Evolutionary conservation across 2,888 invertebrate genomes (phyloP).

Genomic region (Octodonta nipae): DNA sequence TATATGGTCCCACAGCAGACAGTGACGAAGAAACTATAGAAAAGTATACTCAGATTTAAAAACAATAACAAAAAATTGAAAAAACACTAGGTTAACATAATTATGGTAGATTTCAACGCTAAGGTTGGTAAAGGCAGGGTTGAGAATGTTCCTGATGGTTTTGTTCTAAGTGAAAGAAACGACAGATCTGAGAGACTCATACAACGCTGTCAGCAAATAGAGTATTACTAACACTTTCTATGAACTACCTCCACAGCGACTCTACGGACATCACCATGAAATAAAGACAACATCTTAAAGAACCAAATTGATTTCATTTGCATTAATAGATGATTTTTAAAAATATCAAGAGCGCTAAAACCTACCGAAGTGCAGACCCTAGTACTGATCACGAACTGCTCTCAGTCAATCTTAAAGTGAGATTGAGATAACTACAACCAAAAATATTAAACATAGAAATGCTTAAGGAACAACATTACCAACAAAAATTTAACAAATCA

Average conservation of each 20-base stretch:
- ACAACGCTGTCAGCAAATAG: too few species aligned
- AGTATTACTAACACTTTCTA: too few species aligned
- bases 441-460: background rate
- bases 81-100: background rate
- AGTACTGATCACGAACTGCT: background rate
- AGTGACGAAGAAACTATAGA: background rate
- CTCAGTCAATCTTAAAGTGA: background rate
- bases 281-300: background rate
- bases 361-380: too few species aligned
- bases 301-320: background rate
- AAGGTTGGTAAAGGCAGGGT: too few species aligned
- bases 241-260: too few species aligned
- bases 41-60: background rate
- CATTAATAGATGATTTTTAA: too few species aligned
- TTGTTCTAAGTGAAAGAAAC: too few species aligned
- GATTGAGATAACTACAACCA: background rate
- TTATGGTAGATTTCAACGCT: too few species aligned
- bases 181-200: too few species aligned
- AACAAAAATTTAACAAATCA: background rate
- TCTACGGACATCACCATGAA: background rate
- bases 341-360: too few species aligned
- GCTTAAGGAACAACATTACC: background rate
- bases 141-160: background rate
- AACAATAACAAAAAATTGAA: background rate
- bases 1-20: background rate